These are phyloP conservation scores for Fregetta grallaria DNA, from an alignment of 2,113 vertebrate genomes.

Conservation along the genomic window DNA sequence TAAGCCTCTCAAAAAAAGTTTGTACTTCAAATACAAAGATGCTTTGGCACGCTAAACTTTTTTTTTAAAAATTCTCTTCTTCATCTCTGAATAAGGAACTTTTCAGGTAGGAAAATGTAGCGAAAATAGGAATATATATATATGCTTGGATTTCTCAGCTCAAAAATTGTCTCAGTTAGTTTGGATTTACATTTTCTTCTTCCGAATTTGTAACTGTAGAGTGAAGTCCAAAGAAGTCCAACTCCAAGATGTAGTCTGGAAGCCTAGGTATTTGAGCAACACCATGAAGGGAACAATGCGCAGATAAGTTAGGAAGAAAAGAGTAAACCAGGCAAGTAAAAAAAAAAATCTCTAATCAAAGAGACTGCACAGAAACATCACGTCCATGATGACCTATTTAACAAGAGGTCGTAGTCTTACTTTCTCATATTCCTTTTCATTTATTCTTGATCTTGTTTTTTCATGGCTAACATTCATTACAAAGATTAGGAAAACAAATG, in stretches of 20 bases:
- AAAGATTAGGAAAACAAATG: neutral
- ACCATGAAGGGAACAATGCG: neutral
- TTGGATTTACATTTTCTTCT: neutral
- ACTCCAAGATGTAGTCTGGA: neutral
- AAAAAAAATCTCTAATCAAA: neutral
- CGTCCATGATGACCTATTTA: neutral
- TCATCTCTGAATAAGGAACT: neutral
- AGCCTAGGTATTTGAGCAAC: neutral
- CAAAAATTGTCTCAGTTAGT: neutral
- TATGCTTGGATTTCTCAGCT: neutral
- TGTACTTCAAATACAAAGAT: neutral
- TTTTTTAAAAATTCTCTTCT: neutral
- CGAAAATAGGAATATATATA: neutral
- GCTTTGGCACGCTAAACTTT: neutral
- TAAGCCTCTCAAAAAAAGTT: neutral
- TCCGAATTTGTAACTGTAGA: neutral
- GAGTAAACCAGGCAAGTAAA: neutral
- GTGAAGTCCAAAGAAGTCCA: neutral
- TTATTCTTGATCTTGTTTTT: neutral
- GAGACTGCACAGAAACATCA: neutral
- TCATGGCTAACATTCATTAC: neutral
- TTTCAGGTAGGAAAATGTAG: neutral
- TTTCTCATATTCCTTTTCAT: neutral
- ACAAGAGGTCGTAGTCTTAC: neutral
- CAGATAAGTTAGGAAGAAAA: neutral